Conservation (phyloP, 2,797 vertebrate species). For the Peromyscus attwateri region DNA sequence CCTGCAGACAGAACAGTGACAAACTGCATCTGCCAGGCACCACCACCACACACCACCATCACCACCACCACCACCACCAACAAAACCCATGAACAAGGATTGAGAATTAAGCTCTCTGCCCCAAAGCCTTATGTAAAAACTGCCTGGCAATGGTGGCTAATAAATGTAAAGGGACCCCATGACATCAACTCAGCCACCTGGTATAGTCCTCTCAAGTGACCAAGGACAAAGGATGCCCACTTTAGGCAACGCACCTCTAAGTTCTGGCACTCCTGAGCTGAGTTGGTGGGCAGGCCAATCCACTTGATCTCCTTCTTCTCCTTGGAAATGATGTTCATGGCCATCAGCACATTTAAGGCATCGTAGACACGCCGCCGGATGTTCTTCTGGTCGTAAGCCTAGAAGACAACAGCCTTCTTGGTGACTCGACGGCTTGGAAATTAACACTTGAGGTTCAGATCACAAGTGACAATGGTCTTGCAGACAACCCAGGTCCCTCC, state of each 20-base stretch:
- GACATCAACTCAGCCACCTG: neutral
- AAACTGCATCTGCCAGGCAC: neutral
- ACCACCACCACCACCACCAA: too few relatives aligned
- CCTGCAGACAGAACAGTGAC: slow-evolving; percentile 88
- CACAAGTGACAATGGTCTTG: neutral
- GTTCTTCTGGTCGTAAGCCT: slow-evolving; percentile 99
- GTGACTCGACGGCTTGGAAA: accelerated
- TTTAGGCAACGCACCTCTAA: slow-evolving; percentile 91
- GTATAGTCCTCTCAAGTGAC: neutral
- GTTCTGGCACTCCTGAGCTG: slow-evolving; percentile 99
- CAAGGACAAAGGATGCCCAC: neutral
- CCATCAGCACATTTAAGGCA: slow-evolving; percentile 99
- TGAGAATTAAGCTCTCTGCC: neutral
- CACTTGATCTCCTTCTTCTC: slow-evolving; percentile 99
- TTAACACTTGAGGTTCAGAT: too few relatives aligned
- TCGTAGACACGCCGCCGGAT: slow-evolving; percentile 98
- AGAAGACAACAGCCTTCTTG: slow-evolving; percentile 76
- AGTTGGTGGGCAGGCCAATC: slow-evolving; percentile 99
- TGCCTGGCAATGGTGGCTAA: neutral
- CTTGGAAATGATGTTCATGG: slow-evolving; percentile 99
- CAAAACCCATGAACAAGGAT: neutral
- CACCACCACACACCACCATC: too few relatives aligned
- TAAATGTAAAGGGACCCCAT: neutral
- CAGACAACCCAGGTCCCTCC: too few relatives aligned
- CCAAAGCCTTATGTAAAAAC: neutral